Evolutionary conservation across 2,113 vertebrate genomes (phyloP).

Genomic region (Tangachromis dhanisi): DNA sequence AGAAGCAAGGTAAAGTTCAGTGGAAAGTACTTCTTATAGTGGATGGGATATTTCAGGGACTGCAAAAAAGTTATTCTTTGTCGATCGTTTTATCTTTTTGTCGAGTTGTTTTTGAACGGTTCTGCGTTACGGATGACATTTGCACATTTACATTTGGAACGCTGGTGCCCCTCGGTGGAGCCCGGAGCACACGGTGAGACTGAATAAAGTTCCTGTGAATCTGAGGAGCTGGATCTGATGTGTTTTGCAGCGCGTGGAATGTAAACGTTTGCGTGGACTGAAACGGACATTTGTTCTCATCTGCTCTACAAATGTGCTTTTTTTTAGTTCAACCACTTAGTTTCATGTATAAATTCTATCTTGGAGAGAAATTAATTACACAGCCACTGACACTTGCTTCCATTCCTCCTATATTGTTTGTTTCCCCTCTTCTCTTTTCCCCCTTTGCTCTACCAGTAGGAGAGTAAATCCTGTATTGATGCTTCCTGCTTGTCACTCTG

Average conservation of each 20-base stretch:
- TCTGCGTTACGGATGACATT: slow-evolving; percentile 23
- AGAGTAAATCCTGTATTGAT: not conserved
- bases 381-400: slow-evolving; percentile 13
- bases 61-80: slow-evolving; percentile 12
- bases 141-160: slow-evolving; percentile 46
- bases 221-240: not conserved
- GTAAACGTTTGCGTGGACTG: slow-evolving; percentile 30
- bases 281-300: not conserved
- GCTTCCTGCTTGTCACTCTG: not conserved
- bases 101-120: slow-evolving; percentile 3
- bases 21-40: not conserved
- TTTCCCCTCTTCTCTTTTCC: not conserved
- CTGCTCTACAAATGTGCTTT: not conserved
- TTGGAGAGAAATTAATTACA: not conserved
- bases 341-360: not conserved
- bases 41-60: slow-evolving; percentile 22
- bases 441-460: not conserved
- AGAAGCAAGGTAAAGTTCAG: not conserved
- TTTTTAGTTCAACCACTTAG: slow-evolving; percentile 22
- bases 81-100: slow-evolving; percentile 1
- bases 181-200: not conserved
- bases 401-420: not conserved
- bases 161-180: not conserved
- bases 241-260: slow-evolving; percentile 30
- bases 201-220: slow-evolving; percentile 1